These are phyloP conservation scores for Apodemia duryi DNA, from an alignment of 2,888 invertebrate species.

Conservation along the genomic window DNA sequence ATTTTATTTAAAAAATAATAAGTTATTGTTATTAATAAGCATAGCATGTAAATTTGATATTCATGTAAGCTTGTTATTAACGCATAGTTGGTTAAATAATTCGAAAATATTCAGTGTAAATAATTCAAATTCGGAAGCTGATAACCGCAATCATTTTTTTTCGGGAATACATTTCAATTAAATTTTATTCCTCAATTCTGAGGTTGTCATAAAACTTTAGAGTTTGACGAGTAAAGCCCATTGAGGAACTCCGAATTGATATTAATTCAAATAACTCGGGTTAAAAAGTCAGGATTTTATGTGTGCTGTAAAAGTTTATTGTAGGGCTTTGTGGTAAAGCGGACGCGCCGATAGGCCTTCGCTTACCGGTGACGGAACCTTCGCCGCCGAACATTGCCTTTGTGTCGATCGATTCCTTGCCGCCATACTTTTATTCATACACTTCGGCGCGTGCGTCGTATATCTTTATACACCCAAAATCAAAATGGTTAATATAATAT, in stretches of 20 bases:
- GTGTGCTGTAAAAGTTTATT: conserved; percentile 77
- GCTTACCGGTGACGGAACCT: conserved; percentile 54
- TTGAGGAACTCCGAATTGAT: conserved; percentile 79
- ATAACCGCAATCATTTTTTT: conserved; percentile 75
- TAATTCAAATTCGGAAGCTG: conserved; percentile 78
- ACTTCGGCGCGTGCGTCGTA: conserved; percentile 1
- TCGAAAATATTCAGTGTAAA: conserved; percentile 65
- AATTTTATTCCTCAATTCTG: conserved; percentile 77
- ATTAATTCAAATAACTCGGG: conserved; percentile 79
- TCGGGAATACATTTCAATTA: conserved; percentile 74
- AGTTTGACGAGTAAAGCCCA: conserved; percentile 78
- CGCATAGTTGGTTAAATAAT: conserved; percentile 32
- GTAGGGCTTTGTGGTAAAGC: conserved; percentile 75
- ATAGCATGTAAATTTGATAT: conserved; percentile 3
- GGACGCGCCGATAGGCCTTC: conserved; percentile 72
- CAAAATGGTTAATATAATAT: too few relatives aligned
- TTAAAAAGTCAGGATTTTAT: conserved; percentile 80
- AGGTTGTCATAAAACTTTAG: conserved; percentile 76
- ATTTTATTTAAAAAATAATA: not conserved
- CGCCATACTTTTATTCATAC: not conserved
- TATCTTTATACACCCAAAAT: not conserved
- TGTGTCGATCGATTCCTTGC: conserved; percentile 25
- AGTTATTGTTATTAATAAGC: not conserved
- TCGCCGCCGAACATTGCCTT: conserved; percentile 22
- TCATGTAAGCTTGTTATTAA: conserved; percentile 10